Evolutionary conservation across 2,888 invertebrate genomes (phyloP).

Genomic region (Coenonympha arcania): DNA sequence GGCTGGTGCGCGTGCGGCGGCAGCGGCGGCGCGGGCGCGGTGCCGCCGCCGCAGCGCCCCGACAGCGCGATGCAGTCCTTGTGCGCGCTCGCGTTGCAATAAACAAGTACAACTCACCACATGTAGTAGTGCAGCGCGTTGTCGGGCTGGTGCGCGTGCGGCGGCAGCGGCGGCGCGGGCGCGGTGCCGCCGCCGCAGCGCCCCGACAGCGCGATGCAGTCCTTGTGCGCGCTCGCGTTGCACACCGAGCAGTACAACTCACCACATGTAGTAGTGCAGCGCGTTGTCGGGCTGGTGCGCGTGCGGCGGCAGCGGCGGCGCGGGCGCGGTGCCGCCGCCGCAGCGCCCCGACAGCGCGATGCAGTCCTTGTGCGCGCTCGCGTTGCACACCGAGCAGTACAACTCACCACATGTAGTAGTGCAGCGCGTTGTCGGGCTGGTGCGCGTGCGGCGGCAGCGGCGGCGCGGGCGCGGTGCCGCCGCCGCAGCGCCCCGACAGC

Average conservation of each 20-base stretch:
- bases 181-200: constrained; percentile 80
- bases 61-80: constrained; percentile 90
- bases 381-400: no score
- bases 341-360: no score
- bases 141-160: constrained; percentile 69
- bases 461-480: no score
- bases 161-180: constrained; percentile 74
- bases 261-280: no score
- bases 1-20: constrained; percentile 71
- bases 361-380: no score
- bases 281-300: no score
- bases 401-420: no score
- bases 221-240: constrained; percentile 88
- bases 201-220: constrained; percentile 87
- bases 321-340: no score
- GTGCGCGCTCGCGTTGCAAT: constrained; percentile 89
- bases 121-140: constrained; percentile 71
- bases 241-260: constrained; percentile 89
- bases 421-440: no score
- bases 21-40: constrained; percentile 75
- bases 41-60: constrained; percentile 80
- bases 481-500: no score
- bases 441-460: no score
- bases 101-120: constrained; percentile 62
- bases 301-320: no score